Percentiles rank a stretch among this genome's conserved stretches.
Conservation (phyloP, 2,888 invertebrate species). For the Hymenopus coronatus region DNA sequence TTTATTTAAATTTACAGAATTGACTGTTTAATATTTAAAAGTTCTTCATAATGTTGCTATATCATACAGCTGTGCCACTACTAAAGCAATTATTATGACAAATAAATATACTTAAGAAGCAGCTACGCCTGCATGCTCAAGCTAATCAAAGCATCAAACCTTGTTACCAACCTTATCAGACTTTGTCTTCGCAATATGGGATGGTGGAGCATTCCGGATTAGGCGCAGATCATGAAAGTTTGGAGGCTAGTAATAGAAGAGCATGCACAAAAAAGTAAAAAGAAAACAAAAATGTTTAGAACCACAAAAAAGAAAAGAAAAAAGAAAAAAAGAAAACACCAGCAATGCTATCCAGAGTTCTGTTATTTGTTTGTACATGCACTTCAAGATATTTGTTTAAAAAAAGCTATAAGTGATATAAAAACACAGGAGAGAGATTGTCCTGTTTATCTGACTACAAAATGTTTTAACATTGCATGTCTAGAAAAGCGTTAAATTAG, state of each 20-base stretch:
- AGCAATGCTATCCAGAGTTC: constrained; percentile 36
- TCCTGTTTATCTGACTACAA: too few relatives aligned
- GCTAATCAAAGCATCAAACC: not conserved
- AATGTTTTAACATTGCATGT: too few relatives aligned
- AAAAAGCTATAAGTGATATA: too few relatives aligned
- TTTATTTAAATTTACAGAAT: too few relatives aligned
- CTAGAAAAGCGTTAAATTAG: too few relatives aligned
- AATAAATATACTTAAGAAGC: not conserved
- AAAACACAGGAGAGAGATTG: too few relatives aligned
- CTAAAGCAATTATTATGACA: not conserved
- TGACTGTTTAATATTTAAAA: too few relatives aligned
- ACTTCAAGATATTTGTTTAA: not conserved
- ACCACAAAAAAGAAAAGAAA: constrained; percentile 8
- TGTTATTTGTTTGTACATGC: not conserved
- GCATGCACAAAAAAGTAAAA: constrained; percentile 37
- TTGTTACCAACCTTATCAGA: constrained; percentile 70
- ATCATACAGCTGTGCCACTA: not conserved
- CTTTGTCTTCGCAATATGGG: constrained; percentile 78
- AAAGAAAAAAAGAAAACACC: constrained; percentile 49
- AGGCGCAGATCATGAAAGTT: constrained; percentile 77
- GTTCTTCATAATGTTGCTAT: too few relatives aligned
- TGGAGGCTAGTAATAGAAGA: constrained; percentile 58
- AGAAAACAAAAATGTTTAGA: not conserved
- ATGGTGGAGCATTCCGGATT: constrained; percentile 82
- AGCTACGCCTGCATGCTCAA: not conserved